These are phyloP conservation scores for Paelopatides confundens DNA, from an alignment of 53 echinoderm and acorn worm species.

Conservation along the genomic window DNA sequence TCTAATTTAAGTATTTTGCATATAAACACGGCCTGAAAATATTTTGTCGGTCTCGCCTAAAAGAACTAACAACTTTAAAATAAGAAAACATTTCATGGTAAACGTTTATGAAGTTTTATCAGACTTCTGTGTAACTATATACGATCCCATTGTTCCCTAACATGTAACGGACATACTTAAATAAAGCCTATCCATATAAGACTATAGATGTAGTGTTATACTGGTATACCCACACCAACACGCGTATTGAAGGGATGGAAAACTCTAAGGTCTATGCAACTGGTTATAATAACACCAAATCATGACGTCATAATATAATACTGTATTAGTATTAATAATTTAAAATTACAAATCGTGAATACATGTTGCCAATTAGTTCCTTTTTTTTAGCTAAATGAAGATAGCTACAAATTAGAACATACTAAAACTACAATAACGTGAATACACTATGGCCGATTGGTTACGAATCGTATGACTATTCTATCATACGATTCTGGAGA, in stretches of 20 bases:
- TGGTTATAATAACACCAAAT: no score
- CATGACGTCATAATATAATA: no score
- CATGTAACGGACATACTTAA: neutral
- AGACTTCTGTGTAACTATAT: neutral
- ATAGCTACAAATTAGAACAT: neutral
- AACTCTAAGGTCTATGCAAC: no score
- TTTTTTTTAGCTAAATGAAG: neutral
- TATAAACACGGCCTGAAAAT: no score
- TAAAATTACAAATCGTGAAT: neutral
- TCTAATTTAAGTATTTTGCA: no score
- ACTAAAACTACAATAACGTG: conserved; percentile 5
- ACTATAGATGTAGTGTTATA: no score
- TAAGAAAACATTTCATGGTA: no score
- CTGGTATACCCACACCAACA: no score
- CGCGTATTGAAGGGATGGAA: no score
- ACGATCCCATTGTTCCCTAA: neutral
- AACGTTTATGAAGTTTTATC: no score
- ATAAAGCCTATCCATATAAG: neutral
- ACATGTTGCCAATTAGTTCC: neutral
- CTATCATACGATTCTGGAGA: neutral
- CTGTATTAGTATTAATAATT: neutral
- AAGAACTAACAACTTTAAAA: no score
- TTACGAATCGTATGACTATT: neutral
- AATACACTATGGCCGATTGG: conserved; percentile 9
- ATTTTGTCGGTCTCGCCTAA: no score